Base-by-base conservation (phyloP, 2,888 invertebrate species). In the Erebia palarica region DNA sequence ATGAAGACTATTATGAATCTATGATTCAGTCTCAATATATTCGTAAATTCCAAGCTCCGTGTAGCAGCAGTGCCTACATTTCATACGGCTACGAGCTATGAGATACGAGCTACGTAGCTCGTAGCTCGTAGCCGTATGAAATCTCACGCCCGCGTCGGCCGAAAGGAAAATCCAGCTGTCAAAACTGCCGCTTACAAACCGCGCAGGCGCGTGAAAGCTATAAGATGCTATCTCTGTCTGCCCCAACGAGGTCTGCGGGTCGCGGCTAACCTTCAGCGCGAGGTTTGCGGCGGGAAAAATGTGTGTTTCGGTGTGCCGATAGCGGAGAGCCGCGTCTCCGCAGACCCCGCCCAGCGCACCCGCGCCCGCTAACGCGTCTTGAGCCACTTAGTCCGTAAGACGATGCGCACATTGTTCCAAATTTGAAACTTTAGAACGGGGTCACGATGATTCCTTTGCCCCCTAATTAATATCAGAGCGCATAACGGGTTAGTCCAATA, bases 251-350 rank as follows among this genome's bases (percentile, higher is more conserved):
- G 90, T 93, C 93, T 93, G 93, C 92, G 92, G 93, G 88, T 84
- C 90, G 93, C 91, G 93, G 93, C 93, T 94, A 93, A 93, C 94
- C 94, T 85, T 89, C 90, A 89, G 92, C 91, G 92, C 93, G 91
- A 91, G 93, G 94, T 93, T 94, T 94, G 93, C 88, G 93, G 94
- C 93, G 91, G 92, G 88, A 92, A 92, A 93, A 93, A 93, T 93
- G 93, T 93, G 93, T 93, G 93, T 93, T 93, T 93, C 93, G 93
- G 93, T 93, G 93, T 91, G 92, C 93, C 93, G 92, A 91, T 89
- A 90, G 90, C 91, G 92, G 91, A 84, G 89, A 81, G 91, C 92
- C 92, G 86, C 91, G 89, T 85, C 85, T 81, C 87, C 87, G 84
- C 85, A 83, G 84, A 86, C 82, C 84, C 88, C 86, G 85, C 87